Evolutionary conservation across 2,888 invertebrate genomes (phyloP).

Genomic region (Drosophila imparisetae): DNA sequence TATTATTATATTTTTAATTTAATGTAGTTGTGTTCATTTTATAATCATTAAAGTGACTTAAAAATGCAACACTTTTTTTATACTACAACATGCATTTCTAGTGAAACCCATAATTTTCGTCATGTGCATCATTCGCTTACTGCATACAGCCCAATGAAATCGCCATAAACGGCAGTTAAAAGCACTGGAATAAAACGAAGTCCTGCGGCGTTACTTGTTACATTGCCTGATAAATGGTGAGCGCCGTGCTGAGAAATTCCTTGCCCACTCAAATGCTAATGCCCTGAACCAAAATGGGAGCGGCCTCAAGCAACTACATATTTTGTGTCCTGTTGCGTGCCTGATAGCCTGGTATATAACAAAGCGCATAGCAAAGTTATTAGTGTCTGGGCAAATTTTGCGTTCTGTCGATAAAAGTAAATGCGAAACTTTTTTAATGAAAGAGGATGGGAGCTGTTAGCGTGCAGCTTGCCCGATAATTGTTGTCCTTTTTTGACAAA

Average conservation of each 20-base stretch:
- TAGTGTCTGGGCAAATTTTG: constrained; percentile 50
- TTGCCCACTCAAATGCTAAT: constrained; percentile 26
- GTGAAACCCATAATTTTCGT: neutral
- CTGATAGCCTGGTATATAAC: constrained; percentile 37
- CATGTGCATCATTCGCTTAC: constrained; percentile 36
- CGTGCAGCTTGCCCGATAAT: constrained; percentile 39
- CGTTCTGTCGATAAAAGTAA: constrained; percentile 53
- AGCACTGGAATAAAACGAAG: constrained; percentile 60
- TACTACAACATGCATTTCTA: neutral
- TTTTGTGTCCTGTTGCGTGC: constrained; percentile 61
- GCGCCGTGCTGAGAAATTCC: constrained; percentile 23
- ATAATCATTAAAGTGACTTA: neutral
- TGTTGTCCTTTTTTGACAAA: constrained; percentile 46
- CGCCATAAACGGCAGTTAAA: constrained; percentile 55
- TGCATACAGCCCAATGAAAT: constrained; percentile 44
- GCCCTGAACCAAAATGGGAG: neutral
- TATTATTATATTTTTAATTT: neutral
- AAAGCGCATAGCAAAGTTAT: constrained; percentile 64
- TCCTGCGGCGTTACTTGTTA: constrained; percentile 72
- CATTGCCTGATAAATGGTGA: constrained; percentile 64
- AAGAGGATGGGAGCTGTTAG: constrained; percentile 17
- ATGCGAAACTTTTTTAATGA: constrained; percentile 55
- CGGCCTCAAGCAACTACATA: constrained; percentile 10
- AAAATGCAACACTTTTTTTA: neutral
- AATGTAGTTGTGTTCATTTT: neutral